Evolutionary conservation across 1,140 invertebrate genomes (phyloP), one percentile per base, ranked within the genome.

Genomic region (Spodoptera litura): DNA sequence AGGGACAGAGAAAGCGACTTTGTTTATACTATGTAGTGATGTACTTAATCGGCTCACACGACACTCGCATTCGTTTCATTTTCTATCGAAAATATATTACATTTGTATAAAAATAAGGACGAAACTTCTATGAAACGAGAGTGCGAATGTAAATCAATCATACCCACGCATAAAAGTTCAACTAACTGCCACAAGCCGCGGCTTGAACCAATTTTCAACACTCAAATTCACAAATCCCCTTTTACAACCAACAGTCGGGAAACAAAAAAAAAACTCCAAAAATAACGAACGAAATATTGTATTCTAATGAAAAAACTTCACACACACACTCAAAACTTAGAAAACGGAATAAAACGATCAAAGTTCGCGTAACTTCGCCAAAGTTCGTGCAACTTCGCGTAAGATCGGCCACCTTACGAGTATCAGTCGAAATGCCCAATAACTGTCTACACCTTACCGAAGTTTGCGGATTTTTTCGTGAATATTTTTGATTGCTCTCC

Each of bases 321-420:
- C 49, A n/a, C 20, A 49, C 44, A 27, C 44, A 52, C 20, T 70
- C 66, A 52, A 51, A 70, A 70, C 49, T 70, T 70, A 31, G 20
- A 68, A 44, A 68, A 52, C 64, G 38, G n/a, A 68, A 68, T 68
- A 68, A 52, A 68, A 68, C 66, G 66, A 53, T 70, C 6, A 44
- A 44, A 44, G 38, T 44, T 44, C 38, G 38, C 9, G 6, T 9
- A 2, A 44, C 38, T 44, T 44, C 38, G 38, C 4, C 38, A 44
- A 44, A 44, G 38, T 44, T 53, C 66, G 49, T 12, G 9, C 2
- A 53, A 70, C 20, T 70, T 70, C 58, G 58, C 11, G 27, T 27
- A 31, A 61, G 25, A 27, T 61, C 58, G 58, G 20, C 55, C 15
- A 56, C 5, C 58, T 61, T 35, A 52, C 11, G 49, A 49, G 25